phyloP scores from a whole-genome alignment of 2,797 vertebrate species.

The Somateria mollissima region DNA sequence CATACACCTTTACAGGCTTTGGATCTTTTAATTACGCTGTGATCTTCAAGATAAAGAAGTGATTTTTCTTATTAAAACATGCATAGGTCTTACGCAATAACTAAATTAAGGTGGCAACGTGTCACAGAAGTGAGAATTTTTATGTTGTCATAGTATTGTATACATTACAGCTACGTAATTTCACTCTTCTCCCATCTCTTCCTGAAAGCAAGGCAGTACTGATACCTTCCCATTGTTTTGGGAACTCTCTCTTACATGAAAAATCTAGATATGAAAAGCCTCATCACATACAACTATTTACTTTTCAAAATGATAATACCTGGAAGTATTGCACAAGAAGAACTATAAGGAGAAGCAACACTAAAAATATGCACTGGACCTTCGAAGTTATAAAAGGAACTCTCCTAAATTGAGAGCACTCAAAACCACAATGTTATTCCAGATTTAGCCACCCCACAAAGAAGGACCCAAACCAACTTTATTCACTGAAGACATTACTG shows the following conservation, averaged over 20 bases:
- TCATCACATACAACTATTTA: neutral
- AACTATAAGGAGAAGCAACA: neutral
- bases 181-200: neutral
- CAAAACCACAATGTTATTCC: neutral
- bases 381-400: neutral
- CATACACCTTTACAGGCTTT: neutral
- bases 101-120: too few species aligned
- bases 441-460: neutral
- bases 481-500: neutral
- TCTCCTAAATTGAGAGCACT: neutral
- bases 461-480: neutral
- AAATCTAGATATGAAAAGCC: neutral
- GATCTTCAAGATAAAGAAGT: neutral
- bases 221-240: neutral
- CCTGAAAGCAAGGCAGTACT: neutral
- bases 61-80: neutral
- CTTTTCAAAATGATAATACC: neutral
- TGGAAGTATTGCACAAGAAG: neutral
- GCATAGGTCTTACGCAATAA: neutral
- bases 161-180: neutral
- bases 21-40: neutral
- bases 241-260: neutral
- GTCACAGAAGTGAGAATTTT: neutral
- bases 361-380: neutral
- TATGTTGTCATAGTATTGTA: neutral